Percentiles rank a stretch among this genome's conserved stretches.
Conservation (phyloP, 2,888 invertebrate species). For the Petrolisthes manimaculis region DNA sequence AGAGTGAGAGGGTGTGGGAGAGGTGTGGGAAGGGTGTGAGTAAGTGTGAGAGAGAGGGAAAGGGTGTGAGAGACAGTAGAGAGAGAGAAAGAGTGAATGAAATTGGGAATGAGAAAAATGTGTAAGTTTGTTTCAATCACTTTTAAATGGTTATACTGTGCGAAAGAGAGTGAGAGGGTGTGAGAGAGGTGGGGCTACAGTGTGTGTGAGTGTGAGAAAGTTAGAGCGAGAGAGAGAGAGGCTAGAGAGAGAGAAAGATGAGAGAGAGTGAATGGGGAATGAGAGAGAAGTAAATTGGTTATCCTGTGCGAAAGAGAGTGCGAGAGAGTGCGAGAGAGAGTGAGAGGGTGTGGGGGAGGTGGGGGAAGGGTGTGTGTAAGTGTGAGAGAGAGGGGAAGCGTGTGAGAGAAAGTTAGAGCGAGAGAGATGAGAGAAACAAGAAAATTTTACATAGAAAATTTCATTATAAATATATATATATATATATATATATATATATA, state of each 20-base stretch:
- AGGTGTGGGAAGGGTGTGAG: neutral
- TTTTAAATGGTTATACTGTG: slow-evolving; percentile 87
- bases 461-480: no score
- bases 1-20: neutral
- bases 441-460: no score
- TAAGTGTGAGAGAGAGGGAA: neutral
- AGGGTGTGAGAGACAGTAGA: neutral
- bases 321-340: neutral
- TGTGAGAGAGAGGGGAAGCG: neutral
- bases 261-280: no score
- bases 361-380: neutral
- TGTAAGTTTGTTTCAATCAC: slow-evolving; percentile 99
- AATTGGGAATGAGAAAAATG: slow-evolving; percentile 77
- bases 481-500: no score
- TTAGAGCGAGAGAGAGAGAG: no score
- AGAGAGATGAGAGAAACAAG: neutral
- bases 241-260: no score
- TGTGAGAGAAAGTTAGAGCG: neutral
- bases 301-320: neutral
- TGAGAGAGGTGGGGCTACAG: neutral
- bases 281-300: no score
- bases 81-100: neutral
- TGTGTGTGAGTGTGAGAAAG: no score
- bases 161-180: neutral
- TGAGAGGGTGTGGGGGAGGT: neutral